Base-by-base conservation (phyloP, 1,140 invertebrate genomes). In the Penaeus vannamei region DNA sequence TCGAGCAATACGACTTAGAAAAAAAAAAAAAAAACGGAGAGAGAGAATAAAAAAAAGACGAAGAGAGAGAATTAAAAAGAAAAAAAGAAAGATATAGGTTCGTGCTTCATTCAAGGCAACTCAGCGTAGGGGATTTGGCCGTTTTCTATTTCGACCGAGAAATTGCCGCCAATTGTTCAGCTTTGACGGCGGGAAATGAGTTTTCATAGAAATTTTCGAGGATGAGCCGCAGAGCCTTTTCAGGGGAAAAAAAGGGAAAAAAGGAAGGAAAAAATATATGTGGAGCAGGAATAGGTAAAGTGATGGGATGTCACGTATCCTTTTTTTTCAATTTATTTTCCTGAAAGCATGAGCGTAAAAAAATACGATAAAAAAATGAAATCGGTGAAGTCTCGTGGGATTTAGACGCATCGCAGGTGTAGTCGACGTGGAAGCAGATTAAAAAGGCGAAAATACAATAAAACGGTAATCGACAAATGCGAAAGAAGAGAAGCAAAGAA, bases 81-180 rank as follows among this genome's bases (percentile, higher is more conserved):
- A 36, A 26, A 36, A 79, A 42, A 42, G 59, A 46, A 2, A 36
- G n/a, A 17, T 53, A 80, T 23, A 76, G 42, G 42, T 80, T 36
- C 77, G 77, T 53, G 61, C 66, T 80, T 81, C 85, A 81, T 81
- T 86, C 60, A 86, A 19, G 86, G 86, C 64, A 88, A 83, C 77
- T 53, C 26, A 80, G 77, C 32, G 77, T 42, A 84, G 66, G 88
- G 88, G 88, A 90, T 90, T 90, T 90, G 88, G 72, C 61, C 88
- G 83, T 90, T 90, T 90, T 90, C 88, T 80, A 90, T 90, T 85
- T 85, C 72, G 82, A 32, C 69, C 83, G 83, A 90, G 88, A 90
- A 90, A 90, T 90, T 90, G 88, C 83, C 26, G 88, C 20, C 88
- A 84, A 90, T 90, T 90, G 88, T 90, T 90, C 88, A 80, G 83